Base-by-base conservation (phyloP, 2,113 vertebrate species). In the Kryptolebias marmoratus region DNA sequence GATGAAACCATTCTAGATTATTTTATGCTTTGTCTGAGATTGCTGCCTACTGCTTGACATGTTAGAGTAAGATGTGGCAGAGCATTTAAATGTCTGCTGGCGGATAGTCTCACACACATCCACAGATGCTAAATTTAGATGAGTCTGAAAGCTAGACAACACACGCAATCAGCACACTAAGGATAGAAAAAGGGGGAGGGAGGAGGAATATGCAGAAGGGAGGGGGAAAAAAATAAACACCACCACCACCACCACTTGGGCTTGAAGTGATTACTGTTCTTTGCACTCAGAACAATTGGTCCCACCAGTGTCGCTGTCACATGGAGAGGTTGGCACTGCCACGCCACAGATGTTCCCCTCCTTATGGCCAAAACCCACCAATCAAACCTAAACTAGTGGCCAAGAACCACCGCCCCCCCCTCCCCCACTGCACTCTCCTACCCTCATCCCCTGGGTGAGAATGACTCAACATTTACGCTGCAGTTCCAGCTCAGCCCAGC, bases 251-350 rank as follows among this genome's bases (percentile, higher is more conserved):
- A 81, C 75, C 85, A 80, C 88, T 87, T 75, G 68, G 68, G 83
- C 79, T 90, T 89, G 85, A 89, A 88, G 89, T 90, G 90, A 93
- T 91, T 91, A 91, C 89, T 87, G 85, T 84, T 92, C 88, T 89
- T 85, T 88, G 74, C 92, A 83, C 91, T 87, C 82, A 55, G 84
- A 87, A 86, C 89, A 91, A 90, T 87, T 80, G 87, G 84, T 88
- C 85, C 88, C 80, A 86, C 81, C 87, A 88, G 87, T 68, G 89
- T 73, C 81, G 76, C 88, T 86, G 84, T 88, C 88, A 86, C 82
- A 75, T 56, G 53, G 82, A 76, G 77, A 78, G 86, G 80, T 88
- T 93, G 91, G 91, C 93, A 93, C 73, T 66, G 82, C 86, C 87
- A 53, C 12, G 45, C 67, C 89, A 85, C 92, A 92, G 93, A 92